phyloP scores from a whole-genome alignment of 2,113 vertebrate species.

The Centropus unirufus region DNA sequence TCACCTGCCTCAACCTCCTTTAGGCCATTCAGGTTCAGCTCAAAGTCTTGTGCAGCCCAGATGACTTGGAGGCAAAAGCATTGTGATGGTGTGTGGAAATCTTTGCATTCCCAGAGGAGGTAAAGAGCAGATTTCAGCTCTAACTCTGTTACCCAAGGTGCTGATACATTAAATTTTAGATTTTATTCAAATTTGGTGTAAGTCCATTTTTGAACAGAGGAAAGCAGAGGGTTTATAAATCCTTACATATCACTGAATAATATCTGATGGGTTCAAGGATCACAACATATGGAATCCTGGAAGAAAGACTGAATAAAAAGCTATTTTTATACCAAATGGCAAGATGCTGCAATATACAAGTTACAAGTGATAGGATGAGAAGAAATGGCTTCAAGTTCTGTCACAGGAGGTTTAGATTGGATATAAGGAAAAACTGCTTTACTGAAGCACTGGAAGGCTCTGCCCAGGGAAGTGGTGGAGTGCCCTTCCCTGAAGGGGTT shows the following conservation, averaged over 20 bases:
- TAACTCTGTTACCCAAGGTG: neutral
- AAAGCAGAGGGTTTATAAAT: neutral
- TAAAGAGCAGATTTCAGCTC: neutral
- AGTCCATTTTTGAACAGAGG: neutral
- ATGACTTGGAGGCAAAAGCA: neutral
- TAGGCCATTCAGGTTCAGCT: neutral
- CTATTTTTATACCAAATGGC: neutral
- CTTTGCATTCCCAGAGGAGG: neutral
- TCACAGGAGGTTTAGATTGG: too few species aligned
- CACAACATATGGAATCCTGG: neutral
- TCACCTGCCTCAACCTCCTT: neutral
- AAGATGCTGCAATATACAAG: neutral
- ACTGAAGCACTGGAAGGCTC: too few species aligned
- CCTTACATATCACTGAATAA: neutral
- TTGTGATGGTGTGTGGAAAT: neutral
- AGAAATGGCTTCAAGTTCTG: too few species aligned
- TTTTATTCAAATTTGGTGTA: neutral
- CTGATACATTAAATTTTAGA: neutral
- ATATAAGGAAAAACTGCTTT: too few species aligned
- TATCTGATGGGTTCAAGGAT: neutral
- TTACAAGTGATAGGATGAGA: too few species aligned
- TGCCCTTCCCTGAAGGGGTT: too few species aligned
- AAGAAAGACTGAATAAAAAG: neutral
- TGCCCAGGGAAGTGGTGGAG: too few species aligned
- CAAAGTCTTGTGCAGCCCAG: neutral